These are phyloP conservation scores for Muntiacus muntjak DNA, from an alignment of 2,113 vertebrate genomes.

Conservation along the genomic window DNA sequence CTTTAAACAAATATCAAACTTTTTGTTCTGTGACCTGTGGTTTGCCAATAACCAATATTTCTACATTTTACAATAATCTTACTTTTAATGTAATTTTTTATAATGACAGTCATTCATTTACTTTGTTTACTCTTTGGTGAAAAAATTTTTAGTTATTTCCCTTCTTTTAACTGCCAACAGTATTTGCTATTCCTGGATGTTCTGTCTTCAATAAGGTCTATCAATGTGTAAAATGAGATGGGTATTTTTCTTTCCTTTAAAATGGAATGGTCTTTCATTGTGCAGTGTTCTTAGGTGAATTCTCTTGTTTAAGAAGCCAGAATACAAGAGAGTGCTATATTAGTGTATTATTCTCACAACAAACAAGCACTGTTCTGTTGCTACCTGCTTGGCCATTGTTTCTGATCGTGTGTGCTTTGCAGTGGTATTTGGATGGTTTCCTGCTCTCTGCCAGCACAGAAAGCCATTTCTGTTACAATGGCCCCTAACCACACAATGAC, in stretches of 20 bases:
- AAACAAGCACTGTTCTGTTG: constrained; percentile 87
- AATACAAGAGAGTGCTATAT: constrained; percentile 84
- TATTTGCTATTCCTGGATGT: constrained; percentile 63
- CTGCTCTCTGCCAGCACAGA: constrained; percentile 87
- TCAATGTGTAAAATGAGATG: constrained; percentile 79
- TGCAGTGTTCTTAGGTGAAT: constrained; percentile 83
- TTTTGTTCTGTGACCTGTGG: not conserved
- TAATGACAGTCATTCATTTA: constrained; percentile 43
- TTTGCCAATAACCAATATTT: not conserved
- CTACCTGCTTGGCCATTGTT: constrained; percentile 91
- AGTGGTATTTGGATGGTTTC: constrained; percentile 89
- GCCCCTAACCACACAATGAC: constrained; percentile 88
- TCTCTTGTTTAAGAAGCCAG: constrained; percentile 84
- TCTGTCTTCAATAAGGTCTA: constrained; percentile 75
- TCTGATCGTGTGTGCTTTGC: constrained; percentile 84
- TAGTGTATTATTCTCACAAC: constrained; percentile 87
- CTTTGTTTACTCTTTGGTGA: constrained; percentile 32
- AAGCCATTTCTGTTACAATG: constrained; percentile 90
- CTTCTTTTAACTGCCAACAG: constrained; percentile 67
- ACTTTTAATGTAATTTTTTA: constrained; percentile 49
- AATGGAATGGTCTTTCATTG: constrained; percentile 81
- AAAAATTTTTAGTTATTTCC: constrained; percentile 58
- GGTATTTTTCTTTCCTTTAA: constrained; percentile 73
- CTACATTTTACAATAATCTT: constrained; percentile 22
- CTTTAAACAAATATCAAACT: constrained; percentile 49